Conservation (phyloP, 2,797 vertebrate genomes). For the Rhinogobio ventralis region DNA sequence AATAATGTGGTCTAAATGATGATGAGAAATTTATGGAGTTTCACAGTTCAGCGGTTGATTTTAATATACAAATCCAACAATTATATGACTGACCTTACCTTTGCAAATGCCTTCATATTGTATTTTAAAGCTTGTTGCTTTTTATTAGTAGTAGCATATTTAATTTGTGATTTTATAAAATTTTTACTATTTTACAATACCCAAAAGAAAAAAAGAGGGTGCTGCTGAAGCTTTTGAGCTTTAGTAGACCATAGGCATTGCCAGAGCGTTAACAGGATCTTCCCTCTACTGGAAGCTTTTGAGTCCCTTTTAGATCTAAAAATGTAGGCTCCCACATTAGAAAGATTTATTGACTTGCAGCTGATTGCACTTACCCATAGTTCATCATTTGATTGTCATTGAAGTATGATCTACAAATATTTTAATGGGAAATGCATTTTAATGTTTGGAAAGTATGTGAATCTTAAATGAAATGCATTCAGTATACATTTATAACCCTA, state of each 20-base stretch:
- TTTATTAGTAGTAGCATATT: not conserved
- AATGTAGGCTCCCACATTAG: slow-evolving; percentile 11
- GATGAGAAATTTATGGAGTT: not conserved
- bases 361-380: not conserved
- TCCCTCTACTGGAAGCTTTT: slow-evolving; percentile 15
- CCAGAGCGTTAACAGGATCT: slow-evolving; percentile 2
- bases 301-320: not conserved
- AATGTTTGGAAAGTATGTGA: not conserved
- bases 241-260: not conserved
- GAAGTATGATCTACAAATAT: slow-evolving; percentile 15
- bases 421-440: not conserved
- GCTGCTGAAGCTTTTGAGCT: not conserved
- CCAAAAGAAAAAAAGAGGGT: not conserved
- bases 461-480: not conserved
- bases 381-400: not conserved
- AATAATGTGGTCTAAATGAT: slow-evolving; percentile 13
- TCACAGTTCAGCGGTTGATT: slow-evolving; percentile 28
- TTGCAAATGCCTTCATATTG: not conserved
- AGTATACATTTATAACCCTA: not conserved
- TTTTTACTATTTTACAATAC: not conserved
- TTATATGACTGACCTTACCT: not conserved
- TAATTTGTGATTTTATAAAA: not conserved
- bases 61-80: slow-evolving; percentile 6
- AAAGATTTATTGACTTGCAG: not conserved
- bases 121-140: not conserved